Evolutionary conservation across 1,140 invertebrate species (phyloP), one percentile per base, ranked within the genome.

Genomic region (Harpegnathos saltator): DNA sequence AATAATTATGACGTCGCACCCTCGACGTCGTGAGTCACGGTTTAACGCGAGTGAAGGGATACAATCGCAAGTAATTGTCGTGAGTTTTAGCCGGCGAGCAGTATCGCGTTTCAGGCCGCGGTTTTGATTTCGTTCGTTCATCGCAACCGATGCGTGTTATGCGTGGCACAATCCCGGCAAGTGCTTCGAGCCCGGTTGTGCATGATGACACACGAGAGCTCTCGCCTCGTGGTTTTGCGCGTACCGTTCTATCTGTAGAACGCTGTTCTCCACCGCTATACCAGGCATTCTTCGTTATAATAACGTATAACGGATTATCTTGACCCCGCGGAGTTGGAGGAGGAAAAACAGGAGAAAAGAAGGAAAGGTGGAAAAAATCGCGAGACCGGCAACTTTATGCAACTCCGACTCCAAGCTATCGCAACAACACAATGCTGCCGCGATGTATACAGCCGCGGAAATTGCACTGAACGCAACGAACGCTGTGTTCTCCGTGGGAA

Each of bases 1-100:
- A 24, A 73, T 59, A 73, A 48, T 74, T 61, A 48, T 44, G 33
- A 74, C 22, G 33, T 59, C 54, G 19, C 61, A 48, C 56, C 48
- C 26, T 74, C 72, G 72, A 74, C n/a, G n/a, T n/a, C n/a, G 62
- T 74, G 56, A 74, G 19, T 74, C 72, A 74, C 12, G 59, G 15
- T 24, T 14, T 61, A 19, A 73, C 22, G 56, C n/a, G 17, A 73
- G 38, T 26, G 72, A 74, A 62, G 38, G 22, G 38, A 62, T 44
- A 62, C 62, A 74, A 61, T 33, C 24, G 22, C 22, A 4, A 7
- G 19, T 74, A 62, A 29, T 15, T 12, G 12, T 24, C 24, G 17
- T 24, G 56, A 74, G 17, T 74, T 62, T 26, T 29, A 74, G 38
- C 48, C 17, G 38, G 38, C 7, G 38, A 48, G 22, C n/a, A n/a